These are phyloP conservation scores for Hyaena hyaena DNA, from an alignment of 2,113 vertebrate genomes.

Conservation along the genomic window DNA sequence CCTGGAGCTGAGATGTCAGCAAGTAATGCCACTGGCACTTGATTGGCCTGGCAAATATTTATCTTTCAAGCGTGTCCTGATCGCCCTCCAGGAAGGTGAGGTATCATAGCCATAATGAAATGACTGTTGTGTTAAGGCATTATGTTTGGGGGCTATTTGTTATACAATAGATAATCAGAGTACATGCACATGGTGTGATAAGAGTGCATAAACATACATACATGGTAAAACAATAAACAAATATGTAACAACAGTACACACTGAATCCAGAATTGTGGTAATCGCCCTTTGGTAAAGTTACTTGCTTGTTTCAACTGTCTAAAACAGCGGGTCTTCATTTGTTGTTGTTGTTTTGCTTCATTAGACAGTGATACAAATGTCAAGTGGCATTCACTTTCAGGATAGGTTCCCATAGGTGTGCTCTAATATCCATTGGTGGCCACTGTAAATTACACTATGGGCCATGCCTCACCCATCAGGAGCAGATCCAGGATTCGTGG, in stretches of 20 bases:
- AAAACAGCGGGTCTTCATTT: neutral
- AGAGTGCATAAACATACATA: neutral
- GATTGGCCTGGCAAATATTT: slow-evolving; percentile 5
- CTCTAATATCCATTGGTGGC: neutral
- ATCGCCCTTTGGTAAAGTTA: neutral
- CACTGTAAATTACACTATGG: neutral
- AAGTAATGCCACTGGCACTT: neutral
- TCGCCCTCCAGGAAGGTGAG: slow-evolving; percentile 8
- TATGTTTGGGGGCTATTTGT: neutral
- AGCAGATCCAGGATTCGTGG: neutral
- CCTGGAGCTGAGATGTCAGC: neutral
- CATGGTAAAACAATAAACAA: neutral
- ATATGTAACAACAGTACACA: neutral
- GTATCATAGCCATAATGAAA: neutral
- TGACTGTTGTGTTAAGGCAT: neutral
- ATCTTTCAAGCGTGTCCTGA: neutral
- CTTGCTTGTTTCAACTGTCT: neutral
- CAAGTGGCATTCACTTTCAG: neutral
- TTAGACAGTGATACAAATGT: neutral
- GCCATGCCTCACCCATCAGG: neutral
- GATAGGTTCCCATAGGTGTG: neutral
- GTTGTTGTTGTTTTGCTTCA: neutral
- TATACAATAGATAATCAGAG: neutral
- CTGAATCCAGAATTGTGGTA: neutral
- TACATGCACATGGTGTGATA: neutral